phyloP scores from a whole-genome alignment of 1,140 invertebrate genomes.

The Manduca sexta region DNA sequence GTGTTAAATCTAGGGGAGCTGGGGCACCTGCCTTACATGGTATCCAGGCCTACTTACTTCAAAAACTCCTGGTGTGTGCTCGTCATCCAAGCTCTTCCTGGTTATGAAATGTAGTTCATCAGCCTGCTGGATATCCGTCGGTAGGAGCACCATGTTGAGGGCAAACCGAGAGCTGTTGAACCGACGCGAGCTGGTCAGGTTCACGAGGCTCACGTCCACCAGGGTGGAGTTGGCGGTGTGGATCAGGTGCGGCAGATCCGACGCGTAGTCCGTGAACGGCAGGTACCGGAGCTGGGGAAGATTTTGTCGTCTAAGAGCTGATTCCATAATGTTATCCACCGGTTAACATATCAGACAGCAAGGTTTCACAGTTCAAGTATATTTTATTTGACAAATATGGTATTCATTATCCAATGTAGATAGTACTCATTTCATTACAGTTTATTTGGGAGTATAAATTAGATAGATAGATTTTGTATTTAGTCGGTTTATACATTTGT shows the following conservation, averaged over 20 bases:
- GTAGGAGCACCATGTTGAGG: slow-evolving; percentile 73
- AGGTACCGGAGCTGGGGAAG: slow-evolving; percentile 70
- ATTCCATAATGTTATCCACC: too few relatives aligned
- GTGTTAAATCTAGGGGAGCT: too few relatives aligned
- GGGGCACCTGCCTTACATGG: too few relatives aligned
- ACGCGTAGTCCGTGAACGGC: slow-evolving; percentile 70
- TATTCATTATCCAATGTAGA: too few relatives aligned
- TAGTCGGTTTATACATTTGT: too few relatives aligned
- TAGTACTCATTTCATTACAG: too few relatives aligned
- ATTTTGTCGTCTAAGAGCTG: slow-evolving; percentile 17
- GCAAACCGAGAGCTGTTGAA: slow-evolving; percentile 76
- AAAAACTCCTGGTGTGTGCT: slow-evolving; percentile 82
- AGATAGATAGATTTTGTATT: too few relatives aligned
- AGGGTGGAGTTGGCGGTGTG: slow-evolving; percentile 78
- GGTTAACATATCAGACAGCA: too few relatives aligned
- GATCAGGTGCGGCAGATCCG: slow-evolving; percentile 75
- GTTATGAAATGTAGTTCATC: slow-evolving; percentile 56
- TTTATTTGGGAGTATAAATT: too few relatives aligned
- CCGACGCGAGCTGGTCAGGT: slow-evolving; percentile 60
- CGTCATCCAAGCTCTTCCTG: slow-evolving; percentile 79
- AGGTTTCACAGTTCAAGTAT: neutral
- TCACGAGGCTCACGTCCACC: slow-evolving; percentile 76
- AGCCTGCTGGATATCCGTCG: slow-evolving; percentile 45
- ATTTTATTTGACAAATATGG: neutral
- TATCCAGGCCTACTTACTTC: slow-evolving; percentile 70